Conservation (phyloP, 2,113 vertebrate genomes). For the Dicaeum eximium region DNA sequence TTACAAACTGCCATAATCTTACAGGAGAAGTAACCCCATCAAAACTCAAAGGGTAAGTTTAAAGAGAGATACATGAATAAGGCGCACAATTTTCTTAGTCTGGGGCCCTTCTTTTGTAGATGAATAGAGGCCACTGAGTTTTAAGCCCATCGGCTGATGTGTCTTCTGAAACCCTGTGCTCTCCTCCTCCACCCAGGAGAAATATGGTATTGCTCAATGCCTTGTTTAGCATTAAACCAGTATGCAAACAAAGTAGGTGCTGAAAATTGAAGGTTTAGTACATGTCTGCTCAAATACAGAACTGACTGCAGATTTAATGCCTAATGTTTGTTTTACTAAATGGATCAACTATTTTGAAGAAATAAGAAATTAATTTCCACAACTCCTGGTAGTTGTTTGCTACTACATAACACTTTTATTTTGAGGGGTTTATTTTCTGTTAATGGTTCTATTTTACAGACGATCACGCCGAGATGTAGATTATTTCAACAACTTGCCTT, state of each 20-base stretch:
- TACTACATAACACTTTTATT: not conserved
- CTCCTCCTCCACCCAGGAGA: not conserved
- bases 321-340: not conserved
- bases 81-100: not conserved
- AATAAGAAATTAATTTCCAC: not conserved
- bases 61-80: not conserved
- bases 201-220: not conserved
- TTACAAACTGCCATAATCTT: not conserved
- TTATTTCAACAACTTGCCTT: not conserved
- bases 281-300: not conserved
- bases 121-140: not conserved
- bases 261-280: not conserved
- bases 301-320: not conserved
- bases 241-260: not conserved
- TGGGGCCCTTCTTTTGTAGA: not conserved
- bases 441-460: not conserved
- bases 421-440: not conserved
- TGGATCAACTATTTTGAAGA: not conserved
- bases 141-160: not conserved
- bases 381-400: not conserved
- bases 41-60: not conserved
- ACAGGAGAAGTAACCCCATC: not conserved
- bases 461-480: accelerated
- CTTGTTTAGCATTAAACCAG: not conserved
- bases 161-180: not conserved